Percentiles rank a stretch among this genome's conserved stretches.
Conservation (phyloP, 1,140 invertebrate species). For the Cherax destructor region DNA sequence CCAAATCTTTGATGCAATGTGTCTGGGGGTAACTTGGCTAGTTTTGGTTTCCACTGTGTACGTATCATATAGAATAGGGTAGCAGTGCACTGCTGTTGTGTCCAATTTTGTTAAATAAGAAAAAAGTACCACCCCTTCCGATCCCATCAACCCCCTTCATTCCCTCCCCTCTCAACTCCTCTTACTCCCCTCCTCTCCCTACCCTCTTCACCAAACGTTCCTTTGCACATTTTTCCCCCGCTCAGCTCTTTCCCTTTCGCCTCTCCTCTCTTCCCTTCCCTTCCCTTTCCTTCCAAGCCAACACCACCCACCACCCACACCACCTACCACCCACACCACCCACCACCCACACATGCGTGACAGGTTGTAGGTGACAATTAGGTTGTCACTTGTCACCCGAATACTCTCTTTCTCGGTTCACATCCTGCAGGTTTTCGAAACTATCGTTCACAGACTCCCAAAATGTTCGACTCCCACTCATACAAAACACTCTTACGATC, state of each 20-base stretch:
- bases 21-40: too few relatives aligned
- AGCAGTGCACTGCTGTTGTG: too few relatives aligned
- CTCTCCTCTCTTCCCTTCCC: neutral
- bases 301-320: neutral
- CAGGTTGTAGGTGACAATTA: conserved; percentile 29
- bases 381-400: conserved; percentile 36
- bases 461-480: neutral
- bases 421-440: neutral
- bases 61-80: too few relatives aligned
- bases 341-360: conserved; percentile 30
- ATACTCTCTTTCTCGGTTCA: neutral
- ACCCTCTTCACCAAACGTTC: neutral
- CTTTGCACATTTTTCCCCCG: neutral
- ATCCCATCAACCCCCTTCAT: too few relatives aligned
- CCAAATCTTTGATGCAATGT: too few relatives aligned
- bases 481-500: too few relatives aligned
- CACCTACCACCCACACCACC: neutral
- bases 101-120: too few relatives aligned
- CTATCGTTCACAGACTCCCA: neutral
- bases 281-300: neutral
- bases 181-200: neutral
- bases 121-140: too few relatives aligned
- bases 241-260: neutral
- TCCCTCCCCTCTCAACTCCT: neutral
- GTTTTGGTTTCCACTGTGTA: too few relatives aligned